Evolutionary conservation across 1,140 invertebrate species (phyloP).

Genomic region (Solenopsis fugax): DNA sequence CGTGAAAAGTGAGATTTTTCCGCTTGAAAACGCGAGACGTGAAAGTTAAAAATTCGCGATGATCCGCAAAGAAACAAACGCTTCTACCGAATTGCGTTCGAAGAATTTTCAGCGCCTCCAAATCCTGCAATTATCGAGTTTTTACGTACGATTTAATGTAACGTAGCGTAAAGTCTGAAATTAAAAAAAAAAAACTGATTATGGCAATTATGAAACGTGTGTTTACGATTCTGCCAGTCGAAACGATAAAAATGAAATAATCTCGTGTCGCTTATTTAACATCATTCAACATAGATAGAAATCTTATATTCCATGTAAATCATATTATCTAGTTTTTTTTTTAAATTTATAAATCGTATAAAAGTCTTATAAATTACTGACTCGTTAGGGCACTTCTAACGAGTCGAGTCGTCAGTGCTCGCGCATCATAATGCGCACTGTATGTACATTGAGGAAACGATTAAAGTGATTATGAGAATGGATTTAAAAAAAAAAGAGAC

Average conservation of each 20-base stretch:
- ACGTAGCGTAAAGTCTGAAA: background rate
- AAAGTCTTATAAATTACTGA: background rate
- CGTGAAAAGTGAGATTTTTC: background rate
- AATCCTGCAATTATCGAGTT: background rate
- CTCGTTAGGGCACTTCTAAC: background rate
- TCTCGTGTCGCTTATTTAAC: background rate
- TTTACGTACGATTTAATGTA: background rate
- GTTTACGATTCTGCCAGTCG: background rate
- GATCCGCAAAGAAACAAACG: no score
- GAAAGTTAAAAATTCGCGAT: conserved; percentile 13
- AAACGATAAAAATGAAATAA: background rate
- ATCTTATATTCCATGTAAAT: background rate
- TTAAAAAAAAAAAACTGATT: background rate
- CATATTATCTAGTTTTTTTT: background rate
- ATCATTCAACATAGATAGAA: background rate
- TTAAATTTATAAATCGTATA: background rate
- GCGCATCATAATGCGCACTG: background rate
- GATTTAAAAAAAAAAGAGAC: conserved; percentile 10
- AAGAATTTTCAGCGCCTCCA: background rate
- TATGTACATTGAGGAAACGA: conserved; percentile 6
- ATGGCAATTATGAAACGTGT: background rate
- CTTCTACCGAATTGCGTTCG: background rate
- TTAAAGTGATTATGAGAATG: background rate
- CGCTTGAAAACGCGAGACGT: background rate
- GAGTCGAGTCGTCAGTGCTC: background rate